Conservation (phyloP, 2,888 invertebrate species). For the Helobdella robusta region DNA sequence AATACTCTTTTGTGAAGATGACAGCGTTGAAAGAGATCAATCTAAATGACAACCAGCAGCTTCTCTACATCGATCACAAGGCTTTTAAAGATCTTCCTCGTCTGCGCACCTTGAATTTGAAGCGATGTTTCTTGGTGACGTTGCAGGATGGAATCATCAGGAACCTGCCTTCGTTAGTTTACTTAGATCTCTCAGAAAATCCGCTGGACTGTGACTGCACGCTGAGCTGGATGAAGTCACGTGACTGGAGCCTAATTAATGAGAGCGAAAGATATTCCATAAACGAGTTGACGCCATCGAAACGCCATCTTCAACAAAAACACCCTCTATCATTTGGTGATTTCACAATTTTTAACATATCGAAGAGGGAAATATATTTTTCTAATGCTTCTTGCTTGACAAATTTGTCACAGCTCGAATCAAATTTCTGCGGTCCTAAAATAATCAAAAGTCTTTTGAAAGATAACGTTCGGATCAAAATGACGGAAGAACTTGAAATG, state of each 20-base stretch:
- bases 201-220: constrained; percentile 31
- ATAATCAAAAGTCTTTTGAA: background rate
- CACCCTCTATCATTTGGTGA: background rate
- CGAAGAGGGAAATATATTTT: background rate
- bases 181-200: constrained; percentile 20
- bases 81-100: constrained; percentile 25
- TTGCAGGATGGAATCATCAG: constrained; percentile 15
- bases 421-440: background rate
- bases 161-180: constrained; percentile 5
- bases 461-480: background rate
- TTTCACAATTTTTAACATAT: background rate
- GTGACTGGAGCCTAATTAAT: background rate
- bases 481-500: constrained; percentile 1
- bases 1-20: constrained; percentile 20
- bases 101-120: constrained; percentile 18
- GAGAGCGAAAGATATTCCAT: background rate
- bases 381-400: background rate
- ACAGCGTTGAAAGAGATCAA: constrained; percentile 18
- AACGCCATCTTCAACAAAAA: too few relatives aligned
- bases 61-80: constrained; percentile 26
- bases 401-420: background rate
- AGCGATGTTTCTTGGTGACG: constrained; percentile 19
- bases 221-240: constrained; percentile 23
- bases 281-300: too few relatives aligned
- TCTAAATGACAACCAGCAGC: constrained; percentile 23